Evolutionary conservation across 2,113 vertebrate species (phyloP).

Genomic region (Narcine bancroftii): DNA sequence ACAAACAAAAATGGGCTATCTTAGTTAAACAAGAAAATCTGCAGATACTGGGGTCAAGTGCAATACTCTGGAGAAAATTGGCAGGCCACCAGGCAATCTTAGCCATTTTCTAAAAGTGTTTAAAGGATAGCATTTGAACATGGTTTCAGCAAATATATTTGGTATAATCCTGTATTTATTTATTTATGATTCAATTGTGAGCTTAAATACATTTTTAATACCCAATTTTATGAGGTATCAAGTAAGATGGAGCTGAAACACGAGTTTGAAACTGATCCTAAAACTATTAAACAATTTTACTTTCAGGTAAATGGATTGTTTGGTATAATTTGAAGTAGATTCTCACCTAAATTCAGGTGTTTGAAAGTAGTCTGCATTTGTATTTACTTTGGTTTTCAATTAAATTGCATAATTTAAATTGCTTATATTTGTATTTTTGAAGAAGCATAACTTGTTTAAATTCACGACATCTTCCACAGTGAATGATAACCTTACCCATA

Average conservation of each 20-base stretch:
- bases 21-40: too few relatives aligned
- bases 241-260: not conserved
- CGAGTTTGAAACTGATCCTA: not conserved
- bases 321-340: not conserved
- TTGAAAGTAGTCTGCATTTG: not conserved
- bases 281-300: not conserved
- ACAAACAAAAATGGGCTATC: not conserved
- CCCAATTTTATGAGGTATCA: not conserved
- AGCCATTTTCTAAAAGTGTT: too few relatives aligned
- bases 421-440: not conserved
- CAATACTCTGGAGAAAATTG: too few relatives aligned
- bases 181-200: not conserved
- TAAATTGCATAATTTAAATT: slow-evolving; percentile 5
- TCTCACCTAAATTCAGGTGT: not conserved
- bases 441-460: not conserved
- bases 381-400: not conserved
- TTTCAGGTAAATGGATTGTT: not conserved
- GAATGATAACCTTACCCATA: not conserved
- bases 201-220: not conserved
- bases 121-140: not conserved
- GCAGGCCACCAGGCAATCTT: too few relatives aligned
- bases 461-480: not conserved
- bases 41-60: too few relatives aligned
- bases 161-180: not conserved
- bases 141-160: not conserved